These are phyloP conservation scores for Etheostoma spectabile DNA, from an alignment of 2,113 vertebrate genomes.

Conservation along the genomic window DNA sequence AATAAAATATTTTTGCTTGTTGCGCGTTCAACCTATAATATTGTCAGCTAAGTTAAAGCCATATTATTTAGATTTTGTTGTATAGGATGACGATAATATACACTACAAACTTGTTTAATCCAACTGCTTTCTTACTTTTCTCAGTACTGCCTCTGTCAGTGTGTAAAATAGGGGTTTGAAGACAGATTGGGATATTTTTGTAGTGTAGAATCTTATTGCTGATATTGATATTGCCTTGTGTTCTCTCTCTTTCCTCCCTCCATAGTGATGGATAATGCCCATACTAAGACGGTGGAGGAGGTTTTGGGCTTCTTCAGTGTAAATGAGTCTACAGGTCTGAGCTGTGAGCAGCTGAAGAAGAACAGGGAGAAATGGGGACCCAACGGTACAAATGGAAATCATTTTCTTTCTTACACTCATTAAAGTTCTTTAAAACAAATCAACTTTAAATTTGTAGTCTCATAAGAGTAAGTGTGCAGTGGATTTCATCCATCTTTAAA, in stretches of 20 bases:
- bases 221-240: background rate
- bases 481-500: background rate
- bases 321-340: constrained; percentile 86
- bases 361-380: constrained; percentile 84
- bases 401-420: too few relatives aligned
- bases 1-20: background rate
- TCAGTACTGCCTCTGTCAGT: too few relatives aligned
- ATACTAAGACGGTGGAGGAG: constrained; percentile 88
- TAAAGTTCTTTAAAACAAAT: background rate
- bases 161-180: background rate
- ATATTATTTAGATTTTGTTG: background rate
- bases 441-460: background rate
- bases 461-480: background rate
- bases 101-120: background rate
- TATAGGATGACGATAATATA: background rate
- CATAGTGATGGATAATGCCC: constrained; percentile 86
- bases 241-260: background rate
- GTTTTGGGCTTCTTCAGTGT: constrained; percentile 82
- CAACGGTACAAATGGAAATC: constrained; percentile 75
- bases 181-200: background rate
- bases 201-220: background rate
- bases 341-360: constrained; percentile 86
- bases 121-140: background rate
- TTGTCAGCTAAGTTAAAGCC: background rate
- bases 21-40: background rate